Percentiles rank a stretch among this genome's conserved stretches.
phyloP scores from a whole-genome alignment of 2,888 invertebrate species.

The Cremastobaeus sp. region DNA sequence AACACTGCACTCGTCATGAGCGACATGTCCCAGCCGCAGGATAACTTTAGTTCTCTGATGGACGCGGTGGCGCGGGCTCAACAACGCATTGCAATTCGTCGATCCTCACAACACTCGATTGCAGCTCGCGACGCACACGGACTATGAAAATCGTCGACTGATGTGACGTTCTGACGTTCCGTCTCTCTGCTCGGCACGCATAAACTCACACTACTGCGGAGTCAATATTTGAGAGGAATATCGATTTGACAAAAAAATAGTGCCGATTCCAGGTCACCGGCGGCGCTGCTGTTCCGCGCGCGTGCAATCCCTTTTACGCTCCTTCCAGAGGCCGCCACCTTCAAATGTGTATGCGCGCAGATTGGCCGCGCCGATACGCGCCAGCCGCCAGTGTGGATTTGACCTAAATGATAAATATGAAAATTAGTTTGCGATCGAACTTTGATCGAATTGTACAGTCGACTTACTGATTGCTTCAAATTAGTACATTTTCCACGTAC shows the following conservation, averaged over 20 bases:
- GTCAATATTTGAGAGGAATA: conserved; percentile 78
- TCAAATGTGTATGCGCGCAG: too few species aligned
- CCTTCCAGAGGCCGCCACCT: too few species aligned
- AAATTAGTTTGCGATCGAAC: too few species aligned
- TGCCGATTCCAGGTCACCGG: conserved; percentile 64
- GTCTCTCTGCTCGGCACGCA: conserved; percentile 54
- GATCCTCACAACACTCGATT: conserved; percentile 60
- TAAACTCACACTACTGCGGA: conserved; percentile 62
- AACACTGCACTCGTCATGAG: conserved; percentile 70
- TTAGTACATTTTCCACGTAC: too few species aligned
- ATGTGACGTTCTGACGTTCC: too few species aligned
- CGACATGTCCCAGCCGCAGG: conserved; percentile 66
- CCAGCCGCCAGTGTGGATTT: too few species aligned
- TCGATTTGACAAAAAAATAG: conserved; percentile 74
- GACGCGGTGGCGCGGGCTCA: conserved; percentile 47
- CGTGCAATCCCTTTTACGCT: too few species aligned
- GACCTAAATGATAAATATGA: too few species aligned
- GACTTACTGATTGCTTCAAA: too few species aligned
- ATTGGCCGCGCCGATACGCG: too few species aligned
- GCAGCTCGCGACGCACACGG: conserved; percentile 68
- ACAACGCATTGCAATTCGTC: conserved; percentile 68
- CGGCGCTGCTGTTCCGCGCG: conserved; percentile 60
- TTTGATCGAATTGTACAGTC: too few species aligned
- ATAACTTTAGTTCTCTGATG: conserved; percentile 23
- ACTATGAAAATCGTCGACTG: conserved; percentile 52